phyloP scores from a whole-genome alignment of 2,888 invertebrate genomes.

The Siphlonurus alternatus region DNA sequence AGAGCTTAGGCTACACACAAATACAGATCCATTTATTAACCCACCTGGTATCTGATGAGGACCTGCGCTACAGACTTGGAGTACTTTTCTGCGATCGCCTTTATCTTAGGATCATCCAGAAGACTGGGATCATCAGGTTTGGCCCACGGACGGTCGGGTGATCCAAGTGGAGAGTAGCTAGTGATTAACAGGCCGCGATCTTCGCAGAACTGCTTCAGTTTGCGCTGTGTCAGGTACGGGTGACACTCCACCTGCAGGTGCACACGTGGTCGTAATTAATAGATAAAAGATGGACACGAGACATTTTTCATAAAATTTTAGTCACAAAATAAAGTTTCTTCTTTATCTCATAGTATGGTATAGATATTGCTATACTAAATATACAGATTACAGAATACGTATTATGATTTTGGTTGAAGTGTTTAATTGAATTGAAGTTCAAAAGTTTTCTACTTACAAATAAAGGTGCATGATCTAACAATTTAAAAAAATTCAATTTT shows the following conservation, averaged over 20 bases:
- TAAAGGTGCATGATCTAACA: too few relatives aligned
- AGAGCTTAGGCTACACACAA: too few relatives aligned
- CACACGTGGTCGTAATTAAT: too few relatives aligned
- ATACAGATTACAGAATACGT: too few relatives aligned
- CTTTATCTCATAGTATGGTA: not conserved
- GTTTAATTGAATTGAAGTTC: too few relatives aligned
- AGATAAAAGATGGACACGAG: too few relatives aligned
- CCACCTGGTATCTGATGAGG: conserved; percentile 21
- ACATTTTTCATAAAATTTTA: too few relatives aligned
- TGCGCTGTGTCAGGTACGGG: conserved; percentile 51
- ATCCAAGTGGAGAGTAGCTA: conserved; percentile 36
- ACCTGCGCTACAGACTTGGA: conserved; percentile 24
- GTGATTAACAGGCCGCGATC: conserved; percentile 42
- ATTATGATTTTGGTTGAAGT: too few relatives aligned
- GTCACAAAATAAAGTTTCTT: too few relatives aligned
- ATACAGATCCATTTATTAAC: too few relatives aligned
- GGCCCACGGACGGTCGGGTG: conserved; percentile 25
- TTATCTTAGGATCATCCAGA: conserved; percentile 22
- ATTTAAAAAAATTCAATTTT: too few relatives aligned
- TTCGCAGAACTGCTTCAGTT: conserved; percentile 48
- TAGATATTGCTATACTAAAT: not conserved
- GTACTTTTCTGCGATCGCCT: conserved; percentile 22
- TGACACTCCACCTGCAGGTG: conserved; percentile 36
- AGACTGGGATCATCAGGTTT: conserved; percentile 19
- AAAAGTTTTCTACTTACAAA: too few relatives aligned